Evolutionary conservation across 2,888 invertebrate species (phyloP), one percentile per base, ranked within the genome.

Genomic region (Dichetophora obliterata): DNA sequence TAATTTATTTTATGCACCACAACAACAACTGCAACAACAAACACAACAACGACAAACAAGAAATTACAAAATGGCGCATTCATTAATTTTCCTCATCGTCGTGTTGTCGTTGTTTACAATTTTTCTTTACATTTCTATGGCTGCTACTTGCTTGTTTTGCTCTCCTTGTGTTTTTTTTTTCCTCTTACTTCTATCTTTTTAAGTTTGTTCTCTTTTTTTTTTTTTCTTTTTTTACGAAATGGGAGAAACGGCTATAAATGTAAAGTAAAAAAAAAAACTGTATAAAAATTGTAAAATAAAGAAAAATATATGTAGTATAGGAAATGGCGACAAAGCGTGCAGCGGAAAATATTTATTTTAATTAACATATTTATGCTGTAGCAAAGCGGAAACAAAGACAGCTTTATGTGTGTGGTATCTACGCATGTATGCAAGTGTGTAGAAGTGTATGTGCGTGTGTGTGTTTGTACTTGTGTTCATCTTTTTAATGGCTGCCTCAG

Each of bases 1-100:
- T 72, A 72, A 72, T 72, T 72, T 72, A 72, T 72, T 61, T 72
- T 72, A 72, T 72, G 72, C 61, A 59, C 22, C 48, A 61, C 72
- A 61, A 24, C 19, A 19, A 22, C 54, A 19, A 22, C 9, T 19
- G 9, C 54, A 54, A 22, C 54, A n/a, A 22, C 54, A n/a, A 54
- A 54, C 19, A 22, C 54, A 54, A 22, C 54, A 22, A 22, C n/a
- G 19, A 9, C n/a, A 71, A 43, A 34, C 43, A 27, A 72, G 50
- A 54, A 69, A 69, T 50, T 69, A 72, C 43, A 72, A 72, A 72
- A 72, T 72, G 72, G 61, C 72, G 72, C 72, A 72, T 59, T 72
- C 72, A 72, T 72, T 72, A 61, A 72, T 72, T 72, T 72, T 61
- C 48, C 72, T 37, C 61, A 24, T 72, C 72, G 37, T 59, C 19